Conservation (phyloP, 2,797 vertebrate species). For the Leontocebus nigricollis region DNA sequence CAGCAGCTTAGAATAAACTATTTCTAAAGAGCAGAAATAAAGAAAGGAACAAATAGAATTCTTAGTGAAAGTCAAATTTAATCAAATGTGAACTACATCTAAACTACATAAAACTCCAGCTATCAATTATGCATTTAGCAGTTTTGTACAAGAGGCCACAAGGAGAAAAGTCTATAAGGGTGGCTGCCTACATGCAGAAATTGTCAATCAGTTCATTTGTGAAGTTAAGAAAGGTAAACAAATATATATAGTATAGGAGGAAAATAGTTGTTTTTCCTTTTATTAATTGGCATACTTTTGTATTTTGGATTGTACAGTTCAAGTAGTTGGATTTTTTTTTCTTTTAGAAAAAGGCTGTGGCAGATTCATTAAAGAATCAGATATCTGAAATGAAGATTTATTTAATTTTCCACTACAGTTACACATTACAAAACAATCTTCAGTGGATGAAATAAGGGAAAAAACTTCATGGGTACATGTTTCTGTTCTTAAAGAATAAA, state of each 20-base stretch:
- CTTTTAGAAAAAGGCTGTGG: background rate
- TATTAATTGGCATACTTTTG: background rate
- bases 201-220: background rate
- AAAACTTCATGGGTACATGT: background rate
- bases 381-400: background rate
- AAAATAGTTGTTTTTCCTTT: background rate
- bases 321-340: background rate
- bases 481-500: background rate
- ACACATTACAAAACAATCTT: background rate
- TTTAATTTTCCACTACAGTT: background rate
- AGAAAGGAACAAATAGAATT: background rate
- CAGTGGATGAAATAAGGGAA: background rate
- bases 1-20: background rate
- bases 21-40: background rate
- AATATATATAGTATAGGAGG: background rate
- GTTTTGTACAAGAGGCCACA: background rate
- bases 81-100: background rate
- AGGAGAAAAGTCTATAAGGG: background rate
- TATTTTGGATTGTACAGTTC: background rate
- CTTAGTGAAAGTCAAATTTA: background rate
- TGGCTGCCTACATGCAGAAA: too few species aligned
- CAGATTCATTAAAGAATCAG: background rate
- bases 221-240: background rate
- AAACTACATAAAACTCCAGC: background rate
- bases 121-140: background rate